These are phyloP conservation scores for Macrophya alboannulata DNA, from an alignment of 2,888 invertebrate genomes.

Conservation along the genomic window DNA sequence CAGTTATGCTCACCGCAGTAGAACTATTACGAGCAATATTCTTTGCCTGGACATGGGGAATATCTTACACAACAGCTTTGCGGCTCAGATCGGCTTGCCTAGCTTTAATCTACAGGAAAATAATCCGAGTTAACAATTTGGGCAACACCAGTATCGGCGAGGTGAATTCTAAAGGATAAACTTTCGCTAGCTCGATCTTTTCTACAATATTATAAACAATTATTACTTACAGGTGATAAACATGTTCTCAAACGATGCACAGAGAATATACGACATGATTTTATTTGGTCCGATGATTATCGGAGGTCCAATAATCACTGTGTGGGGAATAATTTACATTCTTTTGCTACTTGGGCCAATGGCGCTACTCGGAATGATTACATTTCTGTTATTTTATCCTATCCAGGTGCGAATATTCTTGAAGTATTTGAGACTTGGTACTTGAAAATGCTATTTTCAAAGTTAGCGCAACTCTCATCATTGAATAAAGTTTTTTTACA, in stretches of 20 bases:
- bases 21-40: conserved; percentile 80
- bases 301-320: conserved; percentile 81
- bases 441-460: neutral
- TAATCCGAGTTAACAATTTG: conserved; percentile 77
- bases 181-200: neutral
- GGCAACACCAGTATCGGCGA: conserved; percentile 80
- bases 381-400: conserved; percentile 82
- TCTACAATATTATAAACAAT: neutral
- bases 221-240: conserved; percentile 80
- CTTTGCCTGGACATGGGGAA: conserved; percentile 81
- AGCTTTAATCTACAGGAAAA: conserved; percentile 76
- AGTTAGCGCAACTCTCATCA: neutral
- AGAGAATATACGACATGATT: conserved; percentile 82
- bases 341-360: conserved; percentile 81
- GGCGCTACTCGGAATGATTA: conserved; percentile 81
- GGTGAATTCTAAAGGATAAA: conserved; percentile 63
- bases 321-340: conserved; percentile 81
- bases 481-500: neutral
- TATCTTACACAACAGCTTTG: conserved; percentile 80
- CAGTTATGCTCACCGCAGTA: conserved; percentile 77
- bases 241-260: conserved; percentile 82
- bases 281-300: conserved; percentile 81
- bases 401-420: conserved; percentile 80
- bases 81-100: conserved; percentile 77
- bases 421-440: neutral